Evolutionary conservation across 2,888 invertebrate species (phyloP).

Genomic region (Euplexia lucipara): DNA sequence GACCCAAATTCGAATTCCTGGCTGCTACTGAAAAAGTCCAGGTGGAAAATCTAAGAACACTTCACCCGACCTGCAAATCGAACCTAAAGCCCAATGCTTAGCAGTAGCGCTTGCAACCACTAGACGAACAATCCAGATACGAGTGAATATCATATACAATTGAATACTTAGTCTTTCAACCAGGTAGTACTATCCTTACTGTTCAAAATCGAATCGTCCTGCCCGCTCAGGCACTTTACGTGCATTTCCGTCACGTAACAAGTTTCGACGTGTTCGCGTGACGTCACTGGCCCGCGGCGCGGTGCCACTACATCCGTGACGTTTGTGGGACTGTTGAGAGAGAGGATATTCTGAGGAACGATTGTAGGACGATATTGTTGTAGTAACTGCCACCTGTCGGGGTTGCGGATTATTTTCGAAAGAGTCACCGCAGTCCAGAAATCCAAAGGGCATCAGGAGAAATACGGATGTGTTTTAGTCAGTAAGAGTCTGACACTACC

Average conservation of each 20-base stretch:
- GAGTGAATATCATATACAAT: neutral
- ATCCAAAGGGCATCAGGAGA: no score
- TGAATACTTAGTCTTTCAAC: neutral
- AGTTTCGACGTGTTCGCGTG: conserved; percentile 69
- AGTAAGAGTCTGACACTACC: no score
- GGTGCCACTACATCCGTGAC: conserved; percentile 52
- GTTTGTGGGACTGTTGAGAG: conserved; percentile 21
- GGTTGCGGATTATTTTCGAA: no score
- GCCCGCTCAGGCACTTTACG: conserved; percentile 38
- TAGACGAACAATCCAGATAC: neutral
- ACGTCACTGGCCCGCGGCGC: conserved; percentile 42
- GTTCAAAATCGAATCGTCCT: conserved; percentile 16
- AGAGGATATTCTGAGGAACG: conserved; percentile 26
- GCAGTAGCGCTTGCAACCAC: no score
- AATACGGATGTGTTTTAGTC: no score
- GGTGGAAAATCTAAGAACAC: no score
- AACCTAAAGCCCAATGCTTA: no score
- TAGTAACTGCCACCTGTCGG: no score
- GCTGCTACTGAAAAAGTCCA: no score
- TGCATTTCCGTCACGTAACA: conserved; percentile 61
- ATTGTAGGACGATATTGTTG: neutral
- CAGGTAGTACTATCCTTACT: neutral
- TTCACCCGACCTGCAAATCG: no score
- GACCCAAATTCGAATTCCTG: no score
- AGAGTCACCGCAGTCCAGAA: no score